Percentiles rank a stretch among this genome's conserved stretches.
Conservation (phyloP, 1,140 invertebrate genomes). For the Tribolium castaneum region DNA sequence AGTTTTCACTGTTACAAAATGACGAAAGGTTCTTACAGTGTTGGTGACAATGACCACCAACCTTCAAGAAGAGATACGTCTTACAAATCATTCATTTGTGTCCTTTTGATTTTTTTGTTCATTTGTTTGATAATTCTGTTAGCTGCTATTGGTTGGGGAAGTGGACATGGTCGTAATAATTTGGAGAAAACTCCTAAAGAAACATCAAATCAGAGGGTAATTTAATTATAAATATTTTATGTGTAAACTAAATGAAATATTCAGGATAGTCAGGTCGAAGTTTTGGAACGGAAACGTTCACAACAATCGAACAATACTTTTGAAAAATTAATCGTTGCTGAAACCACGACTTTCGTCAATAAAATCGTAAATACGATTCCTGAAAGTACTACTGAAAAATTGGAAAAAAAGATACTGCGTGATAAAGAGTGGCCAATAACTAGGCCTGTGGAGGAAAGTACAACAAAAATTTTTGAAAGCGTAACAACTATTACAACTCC, state of each 20-base stretch:
- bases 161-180: neutral
- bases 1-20: conserved; percentile 5
- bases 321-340: neutral
- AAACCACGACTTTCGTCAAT: neutral
- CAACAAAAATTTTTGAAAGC: neutral
- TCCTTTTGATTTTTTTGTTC: conserved; percentile 7
- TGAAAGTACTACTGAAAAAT: neutral
- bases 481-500: neutral
- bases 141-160: neutral
- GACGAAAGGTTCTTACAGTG: conserved; percentile 29
- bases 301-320: neutral
- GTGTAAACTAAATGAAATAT: neutral
- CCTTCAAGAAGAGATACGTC: conserved; percentile 9
- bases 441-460: neutral
- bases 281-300: neutral
- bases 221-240: neutral
- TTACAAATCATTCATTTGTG: conserved; percentile 34
- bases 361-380: neutral
- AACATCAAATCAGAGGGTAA: neutral
- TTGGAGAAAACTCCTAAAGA: neutral
- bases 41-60: neutral
- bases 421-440: neutral
- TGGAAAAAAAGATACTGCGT: neutral
- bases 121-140: conserved; percentile 32
- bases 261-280: neutral